Conservation (phyloP, 2,888 invertebrate genomes). For the Platycheirus rosarum region DNA sequence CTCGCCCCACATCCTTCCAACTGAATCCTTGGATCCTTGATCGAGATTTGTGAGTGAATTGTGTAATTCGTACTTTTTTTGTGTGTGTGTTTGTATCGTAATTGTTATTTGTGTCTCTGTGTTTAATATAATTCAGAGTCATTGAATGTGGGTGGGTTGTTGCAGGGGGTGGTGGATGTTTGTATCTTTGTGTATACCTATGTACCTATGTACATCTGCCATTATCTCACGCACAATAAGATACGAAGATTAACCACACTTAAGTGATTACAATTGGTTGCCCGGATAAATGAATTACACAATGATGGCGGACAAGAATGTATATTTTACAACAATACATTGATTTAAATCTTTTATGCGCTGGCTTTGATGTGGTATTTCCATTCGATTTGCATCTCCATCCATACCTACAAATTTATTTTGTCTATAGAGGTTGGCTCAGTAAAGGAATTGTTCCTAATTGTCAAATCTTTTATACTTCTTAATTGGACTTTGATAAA, state of each 20-base stretch:
- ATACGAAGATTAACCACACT: slow-evolving; percentile 56
- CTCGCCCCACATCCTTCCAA: not conserved
- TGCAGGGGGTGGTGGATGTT: not conserved
- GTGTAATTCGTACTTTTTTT: slow-evolving; percentile 5
- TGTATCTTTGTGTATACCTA: slow-evolving; percentile 7
- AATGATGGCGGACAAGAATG: slow-evolving; percentile 31
- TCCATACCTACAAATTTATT: too few relatives aligned
- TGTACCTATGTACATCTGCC: slow-evolving; percentile 3
- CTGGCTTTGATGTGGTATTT: slow-evolving; percentile 23
- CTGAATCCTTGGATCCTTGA: not conserved
- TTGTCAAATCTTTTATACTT: too few relatives aligned
- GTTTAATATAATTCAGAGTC: not conserved
- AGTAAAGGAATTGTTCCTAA: too few relatives aligned
- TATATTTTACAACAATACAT: slow-evolving; percentile 32
- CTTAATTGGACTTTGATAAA: too few relatives aligned
- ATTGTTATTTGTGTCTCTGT: not conserved
- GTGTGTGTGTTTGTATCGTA: not conserved
- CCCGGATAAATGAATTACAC: slow-evolving; percentile 11
- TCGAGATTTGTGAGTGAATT: slow-evolving; percentile 12
- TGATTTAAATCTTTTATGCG: slow-evolving; percentile 27
- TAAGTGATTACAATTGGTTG: slow-evolving; percentile 61
- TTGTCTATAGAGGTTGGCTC: too few relatives aligned
- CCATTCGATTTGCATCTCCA: too few relatives aligned
- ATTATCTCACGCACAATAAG: slow-evolving; percentile 50
- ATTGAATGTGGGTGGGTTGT: not conserved